Base-by-base conservation (phyloP, 37 sponge, comb jelly and placozoan species). In the Diacarnus erythraeanus region DNA sequence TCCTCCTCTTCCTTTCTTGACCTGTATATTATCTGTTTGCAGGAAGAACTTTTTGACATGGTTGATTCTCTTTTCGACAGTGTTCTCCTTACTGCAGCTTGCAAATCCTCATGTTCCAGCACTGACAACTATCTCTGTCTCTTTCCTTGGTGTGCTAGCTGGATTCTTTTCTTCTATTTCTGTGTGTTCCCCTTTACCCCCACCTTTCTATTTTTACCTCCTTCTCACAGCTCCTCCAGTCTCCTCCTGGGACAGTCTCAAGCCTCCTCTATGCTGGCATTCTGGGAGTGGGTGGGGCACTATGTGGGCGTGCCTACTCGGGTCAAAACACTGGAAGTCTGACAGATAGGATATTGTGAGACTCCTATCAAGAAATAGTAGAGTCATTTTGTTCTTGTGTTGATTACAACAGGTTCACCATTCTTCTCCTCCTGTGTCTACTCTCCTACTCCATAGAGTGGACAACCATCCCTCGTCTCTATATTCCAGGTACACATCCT, bases 21-120 rank as follows among this genome's bases (percentile, higher is more conserved):
- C n/a, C n/a, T n/a, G n/a, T n/a, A n/a, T n/a, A n/a, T n/a, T n/a
- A 12, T 63, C n/a, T 63, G 30, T 63, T 63, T 63, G 33, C 57
- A 80, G 71, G 71, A 44, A 15, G 3, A 78, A 72, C 38, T 31
- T 81, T 22, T 35, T 81, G 73, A 58, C 73, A 3, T 81, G 81
- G 81, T 23, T 76, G 5, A 56, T 41, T 15, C 40, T 75, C 12
- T 69, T 30, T 8, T 21, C 59, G 0, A 36, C 69, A 3, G 31
- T 75, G 56, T 43, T 56, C 3, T 57, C 57, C 31, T 30, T 76
- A 2, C n/a, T 75, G 31, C 31, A 26, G n/a, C 29, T 83, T 3
- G 42, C 67, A 29, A 64, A 43, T 1, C 36, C 39, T 56, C 51
- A 71, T 12, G 1, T 30, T 18, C 58, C 69, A 17, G 18, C 30